phyloP scores from a whole-genome alignment of 2,888 invertebrate species.

The Mimas tiliae region DNA sequence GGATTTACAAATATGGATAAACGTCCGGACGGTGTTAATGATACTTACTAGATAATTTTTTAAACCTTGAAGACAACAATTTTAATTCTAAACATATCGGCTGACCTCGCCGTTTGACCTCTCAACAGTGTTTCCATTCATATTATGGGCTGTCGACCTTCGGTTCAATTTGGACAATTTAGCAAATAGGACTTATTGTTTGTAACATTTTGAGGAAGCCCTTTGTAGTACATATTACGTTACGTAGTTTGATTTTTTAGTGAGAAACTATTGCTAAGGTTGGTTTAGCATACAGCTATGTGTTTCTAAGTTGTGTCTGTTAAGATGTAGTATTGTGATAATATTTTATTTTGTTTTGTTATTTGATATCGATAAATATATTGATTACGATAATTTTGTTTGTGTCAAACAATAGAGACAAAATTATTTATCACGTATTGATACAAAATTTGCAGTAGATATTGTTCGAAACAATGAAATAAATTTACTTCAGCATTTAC shows the following conservation, averaged over 20 bases:
- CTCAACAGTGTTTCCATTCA: constrained; percentile 57
- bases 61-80: background rate
- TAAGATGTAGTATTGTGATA: too few relatives aligned
- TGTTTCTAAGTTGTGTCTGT: too few relatives aligned
- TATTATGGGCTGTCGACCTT: constrained; percentile 49
- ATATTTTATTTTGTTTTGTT: too few relatives aligned
- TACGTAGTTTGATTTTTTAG: background rate
- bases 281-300: background rate
- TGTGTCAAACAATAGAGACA: too few relatives aligned
- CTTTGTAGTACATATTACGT: background rate
- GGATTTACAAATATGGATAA: background rate
- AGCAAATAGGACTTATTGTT: constrained; percentile 39
- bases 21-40: background rate
- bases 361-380: background rate
- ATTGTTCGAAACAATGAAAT: background rate
- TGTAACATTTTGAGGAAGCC: constrained; percentile 28
- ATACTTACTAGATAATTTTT: background rate
- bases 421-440: too few relatives aligned
- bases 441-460: background rate
- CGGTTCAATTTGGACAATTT: constrained; percentile 56
- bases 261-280: background rate
- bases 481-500: background rate
- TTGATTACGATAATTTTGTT: background rate
- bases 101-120: constrained; percentile 38
- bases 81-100: background rate